These are phyloP conservation scores for Meliscaeva auricollis DNA, from an alignment of 2,888 invertebrate species.

Conservation along the genomic window DNA sequence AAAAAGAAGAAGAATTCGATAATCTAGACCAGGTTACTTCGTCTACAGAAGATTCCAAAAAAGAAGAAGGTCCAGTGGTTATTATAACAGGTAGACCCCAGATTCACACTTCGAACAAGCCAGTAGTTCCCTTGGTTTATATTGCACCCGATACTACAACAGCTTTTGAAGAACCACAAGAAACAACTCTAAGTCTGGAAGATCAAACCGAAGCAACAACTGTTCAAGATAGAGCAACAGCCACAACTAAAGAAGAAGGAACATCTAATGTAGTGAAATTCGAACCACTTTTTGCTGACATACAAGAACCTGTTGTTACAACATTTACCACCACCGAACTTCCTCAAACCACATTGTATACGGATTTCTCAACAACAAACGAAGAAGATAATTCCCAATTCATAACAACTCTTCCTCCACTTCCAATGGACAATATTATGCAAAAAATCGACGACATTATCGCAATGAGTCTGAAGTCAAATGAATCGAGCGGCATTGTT, in stretches of 20 bases:
- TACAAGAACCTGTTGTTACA: constrained; percentile 79
- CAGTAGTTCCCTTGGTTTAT: constrained; percentile 2
- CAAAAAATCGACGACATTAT: constrained; percentile 77
- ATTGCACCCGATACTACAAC: constrained; percentile 43
- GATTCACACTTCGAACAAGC: constrained; percentile 72
- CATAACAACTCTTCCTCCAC: constrained; percentile 74
- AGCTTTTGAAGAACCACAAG: constrained; percentile 66
- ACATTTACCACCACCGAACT: constrained; percentile 77
- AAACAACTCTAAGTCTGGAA: constrained; percentile 77
- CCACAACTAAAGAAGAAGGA: constrained; percentile 4
- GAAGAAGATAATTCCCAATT: constrained; percentile 57
- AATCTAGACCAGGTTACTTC: not conserved
- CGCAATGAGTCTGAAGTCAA: constrained; percentile 60
- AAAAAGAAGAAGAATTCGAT: constrained; percentile 63
- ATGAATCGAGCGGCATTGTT: constrained; percentile 69
- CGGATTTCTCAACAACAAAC: constrained; percentile 40
- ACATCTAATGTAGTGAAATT: constrained; percentile 78
- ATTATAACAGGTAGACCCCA: constrained; percentile 79
- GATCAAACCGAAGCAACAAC: constrained; percentile 65
- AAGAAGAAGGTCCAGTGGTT: constrained; percentile 77
- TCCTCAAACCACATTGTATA: constrained; percentile 42
- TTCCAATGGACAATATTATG: constrained; percentile 77
- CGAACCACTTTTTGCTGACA: constrained; percentile 79
- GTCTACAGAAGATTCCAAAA: constrained; percentile 65
- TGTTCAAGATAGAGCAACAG: constrained; percentile 10